phyloP scores from a whole-genome alignment of 2,888 invertebrate species.

The Protodeltote pygarga region DNA sequence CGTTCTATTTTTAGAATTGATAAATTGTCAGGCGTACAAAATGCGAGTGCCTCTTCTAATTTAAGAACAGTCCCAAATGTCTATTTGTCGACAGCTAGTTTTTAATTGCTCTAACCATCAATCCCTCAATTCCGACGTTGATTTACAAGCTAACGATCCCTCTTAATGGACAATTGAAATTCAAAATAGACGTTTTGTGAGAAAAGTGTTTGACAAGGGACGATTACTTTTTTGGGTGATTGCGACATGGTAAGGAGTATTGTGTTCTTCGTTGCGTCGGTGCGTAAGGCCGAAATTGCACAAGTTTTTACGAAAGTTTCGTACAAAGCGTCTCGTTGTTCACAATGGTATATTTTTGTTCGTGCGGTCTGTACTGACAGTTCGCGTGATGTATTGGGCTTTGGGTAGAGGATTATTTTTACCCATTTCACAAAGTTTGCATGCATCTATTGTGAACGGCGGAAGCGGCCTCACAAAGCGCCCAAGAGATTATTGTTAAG shows the following conservation, averaged over 20 bases:
- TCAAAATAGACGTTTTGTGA: slow-evolving; percentile 57
- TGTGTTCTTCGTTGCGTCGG: slow-evolving; percentile 52
- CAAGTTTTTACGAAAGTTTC: slow-evolving; percentile 83
- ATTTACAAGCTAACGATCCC: slow-evolving; percentile 61
- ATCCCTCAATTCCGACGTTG: slow-evolving; percentile 59
- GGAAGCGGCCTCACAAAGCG: slow-evolving; percentile 84
- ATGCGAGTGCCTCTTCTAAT: slow-evolving; percentile 68
- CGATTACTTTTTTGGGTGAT: slow-evolving; percentile 53
- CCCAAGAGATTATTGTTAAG: slow-evolving; percentile 75
- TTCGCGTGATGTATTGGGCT: slow-evolving; percentile 84
- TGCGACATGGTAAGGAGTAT: slow-evolving; percentile 40
- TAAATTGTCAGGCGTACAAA: slow-evolving; percentile 78
- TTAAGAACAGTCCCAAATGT: slow-evolving; percentile 65
- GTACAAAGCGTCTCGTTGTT: slow-evolving; percentile 75
- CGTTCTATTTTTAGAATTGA: slow-evolving; percentile 81
- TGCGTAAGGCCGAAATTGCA: slow-evolving; percentile 80
- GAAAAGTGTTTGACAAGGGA: slow-evolving; percentile 53
- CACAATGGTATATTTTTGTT: slow-evolving; percentile 85
- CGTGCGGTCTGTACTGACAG: slow-evolving; percentile 84
- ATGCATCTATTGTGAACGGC: slow-evolving; percentile 81
- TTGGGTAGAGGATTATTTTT: slow-evolving; percentile 84
- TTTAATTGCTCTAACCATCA: slow-evolving; percentile 73
- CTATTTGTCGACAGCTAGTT: slow-evolving; percentile 71
- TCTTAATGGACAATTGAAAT: slow-evolving; percentile 56
- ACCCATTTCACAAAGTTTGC: slow-evolving; percentile 86